A percentile compares a stretch with the other conserved stretches of the same genome.
phyloP scores from a whole-genome alignment of 1,140 invertebrate genomes.

The Philaenus spumarius region DNA sequence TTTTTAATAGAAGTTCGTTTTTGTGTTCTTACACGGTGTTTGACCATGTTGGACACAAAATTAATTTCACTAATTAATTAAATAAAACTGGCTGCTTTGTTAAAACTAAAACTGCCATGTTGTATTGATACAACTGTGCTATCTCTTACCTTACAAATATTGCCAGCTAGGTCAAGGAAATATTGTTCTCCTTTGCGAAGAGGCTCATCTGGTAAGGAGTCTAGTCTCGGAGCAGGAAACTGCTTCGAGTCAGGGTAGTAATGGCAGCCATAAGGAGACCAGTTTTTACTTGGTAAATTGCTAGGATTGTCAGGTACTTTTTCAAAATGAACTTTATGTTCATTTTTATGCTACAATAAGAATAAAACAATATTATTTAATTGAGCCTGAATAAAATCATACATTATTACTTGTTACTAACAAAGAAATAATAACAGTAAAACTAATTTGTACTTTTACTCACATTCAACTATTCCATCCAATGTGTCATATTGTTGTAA shows the following conservation, averaged over 20 bases:
- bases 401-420: too few relatives aligned
- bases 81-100: too few relatives aligned
- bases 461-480: neutral
- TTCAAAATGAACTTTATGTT: constrained; percentile 14
- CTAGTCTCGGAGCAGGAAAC: constrained; percentile 75
- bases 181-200: constrained; percentile 87
- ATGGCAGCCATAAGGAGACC: constrained; percentile 87
- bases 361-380: constrained; percentile 3
- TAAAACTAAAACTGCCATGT: too few relatives aligned
- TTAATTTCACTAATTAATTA: too few relatives aligned
- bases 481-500: too few relatives aligned
- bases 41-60: too few relatives aligned
- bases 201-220: constrained; percentile 78
- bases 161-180: constrained; percentile 90
- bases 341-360: neutral
- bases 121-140: too few relatives aligned
- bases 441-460: neutral
- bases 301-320: too few relatives aligned
- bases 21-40: too few relatives aligned
- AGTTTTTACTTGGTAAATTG: constrained; percentile 36
- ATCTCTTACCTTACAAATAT: constrained; percentile 80
- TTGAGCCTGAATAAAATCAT: neutral
- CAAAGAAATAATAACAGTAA: neutral
- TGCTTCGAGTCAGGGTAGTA: constrained; percentile 75
- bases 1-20: too few relatives aligned